Conservation (phyloP, 2,888 invertebrate species). For the Gymnocheta viridis region DNA sequence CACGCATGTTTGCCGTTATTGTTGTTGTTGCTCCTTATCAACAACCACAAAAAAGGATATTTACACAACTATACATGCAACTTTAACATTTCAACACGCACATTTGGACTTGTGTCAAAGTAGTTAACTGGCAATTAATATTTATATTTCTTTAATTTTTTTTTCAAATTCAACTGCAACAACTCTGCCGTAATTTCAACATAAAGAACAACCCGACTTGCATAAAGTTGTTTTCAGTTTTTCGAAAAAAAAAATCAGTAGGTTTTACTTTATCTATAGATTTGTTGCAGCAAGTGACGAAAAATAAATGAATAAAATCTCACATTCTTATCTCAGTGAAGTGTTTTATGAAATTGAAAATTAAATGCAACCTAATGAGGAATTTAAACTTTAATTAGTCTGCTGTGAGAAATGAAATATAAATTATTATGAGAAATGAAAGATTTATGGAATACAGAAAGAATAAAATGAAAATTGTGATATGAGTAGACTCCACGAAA, state of each 20-base stretch:
- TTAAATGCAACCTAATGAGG: constrained; percentile 73
- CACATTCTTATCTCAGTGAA: constrained; percentile 19
- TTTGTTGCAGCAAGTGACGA: constrained; percentile 48
- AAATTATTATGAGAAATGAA: constrained; percentile 7
- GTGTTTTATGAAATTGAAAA: constrained; percentile 68
- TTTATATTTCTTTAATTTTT: neutral
- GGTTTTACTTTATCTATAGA: constrained; percentile 61
- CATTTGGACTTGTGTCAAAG: constrained; percentile 67
- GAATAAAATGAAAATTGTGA: neutral
- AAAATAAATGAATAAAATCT: constrained; percentile 19
- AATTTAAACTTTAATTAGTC: constrained; percentile 73
- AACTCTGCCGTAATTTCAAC: constrained; percentile 38
- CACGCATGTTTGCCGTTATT: neutral
- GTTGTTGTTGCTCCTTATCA: constrained; percentile 29
- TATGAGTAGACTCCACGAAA: neutral
- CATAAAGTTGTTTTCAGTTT: neutral
- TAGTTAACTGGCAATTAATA: constrained; percentile 69
- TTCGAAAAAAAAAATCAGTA: constrained; percentile 38
- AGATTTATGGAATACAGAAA: neutral
- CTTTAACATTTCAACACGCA: constrained; percentile 67
- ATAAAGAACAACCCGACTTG: constrained; percentile 16
- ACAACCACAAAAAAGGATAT: constrained; percentile 43
- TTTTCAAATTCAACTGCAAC: neutral
- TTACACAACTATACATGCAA: constrained; percentile 48
- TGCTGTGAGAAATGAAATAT: constrained; percentile 17